Evolutionary conservation across 2,797 vertebrate species (phyloP), one percentile per base, ranked within the genome.

Genomic region (Pachyuromys duprasi): DNA sequence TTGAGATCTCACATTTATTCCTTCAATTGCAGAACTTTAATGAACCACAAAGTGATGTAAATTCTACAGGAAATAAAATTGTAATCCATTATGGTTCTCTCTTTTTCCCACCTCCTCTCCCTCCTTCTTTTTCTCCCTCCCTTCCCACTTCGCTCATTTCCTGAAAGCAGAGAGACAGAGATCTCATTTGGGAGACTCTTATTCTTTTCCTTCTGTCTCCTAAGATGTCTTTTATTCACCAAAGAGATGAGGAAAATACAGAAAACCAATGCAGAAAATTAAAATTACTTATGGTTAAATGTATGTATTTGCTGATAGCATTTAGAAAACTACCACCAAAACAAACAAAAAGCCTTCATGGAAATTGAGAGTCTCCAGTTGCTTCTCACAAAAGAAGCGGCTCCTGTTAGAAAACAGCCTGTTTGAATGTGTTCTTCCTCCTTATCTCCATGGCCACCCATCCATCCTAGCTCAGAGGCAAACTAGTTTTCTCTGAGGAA

Each of bases 1-100:
- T 93, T 98, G 97, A 98, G 97, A 98, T 97, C 97, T 95, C 95
- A 82, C 90, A 94, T 97, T 96, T 96, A 95, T 98, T 97, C 97
- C 97, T 96, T 95, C 98, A 98, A 93, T 96, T 97, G 94, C 78
- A 88, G 95, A 49, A 94, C 86, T 96, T 93, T 72, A 98, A 96
- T 96, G 92, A 91, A 94, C 91, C 91, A 94, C 91, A 72, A 93
- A 93, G 86, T 97, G 95, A 89, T 92, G 87, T 98, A 95, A 97
- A 82, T 33, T 76, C 90, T 39, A 72, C 22, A 88, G 95, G 95
- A 95, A 98, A 97, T 76, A 96, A 67, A 97, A 95, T 96, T 86
- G 63, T 97, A 97, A 97, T 96, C 80, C 0, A 0, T 79, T 95
- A 63, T 95, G 88, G 95, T 96, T 88, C 39, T 20, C 0, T 31